Evolutionary conservation across 1,140 invertebrate genomes (phyloP).

Genomic region (Eurosta solidaginis): DNA sequence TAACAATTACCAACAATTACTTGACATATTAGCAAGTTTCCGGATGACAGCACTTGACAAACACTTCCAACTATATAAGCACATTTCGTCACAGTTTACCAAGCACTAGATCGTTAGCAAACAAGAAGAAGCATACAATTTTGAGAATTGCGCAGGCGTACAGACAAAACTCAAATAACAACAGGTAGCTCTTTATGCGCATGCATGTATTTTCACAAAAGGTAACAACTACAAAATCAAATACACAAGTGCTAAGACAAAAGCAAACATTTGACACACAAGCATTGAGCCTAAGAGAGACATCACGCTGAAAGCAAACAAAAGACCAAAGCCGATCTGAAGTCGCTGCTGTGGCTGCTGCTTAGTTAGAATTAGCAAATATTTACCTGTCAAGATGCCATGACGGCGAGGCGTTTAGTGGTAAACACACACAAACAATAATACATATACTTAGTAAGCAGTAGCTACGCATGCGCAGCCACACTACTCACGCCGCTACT

Average conservation of each 20-base stretch:
- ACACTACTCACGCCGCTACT: background rate
- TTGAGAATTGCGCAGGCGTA: background rate
- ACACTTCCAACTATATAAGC: background rate
- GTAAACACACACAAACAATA: background rate
- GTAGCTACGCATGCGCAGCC: slow-evolving; percentile 6
- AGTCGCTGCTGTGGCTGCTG: background rate
- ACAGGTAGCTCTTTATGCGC: background rate
- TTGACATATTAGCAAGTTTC: background rate
- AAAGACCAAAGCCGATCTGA: background rate
- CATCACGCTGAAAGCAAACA: background rate
- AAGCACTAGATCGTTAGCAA: background rate
- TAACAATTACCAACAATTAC: background rate
- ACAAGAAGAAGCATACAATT: background rate
- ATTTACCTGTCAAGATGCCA: slow-evolving; percentile 22
- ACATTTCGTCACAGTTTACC: background rate
- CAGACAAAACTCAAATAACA: background rate
- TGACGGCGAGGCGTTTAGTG: background rate
- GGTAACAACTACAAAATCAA: background rate
- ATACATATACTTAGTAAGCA: background rate
- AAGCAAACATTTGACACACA: slow-evolving; percentile 2
- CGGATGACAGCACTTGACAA: background rate
- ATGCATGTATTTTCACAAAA: background rate
- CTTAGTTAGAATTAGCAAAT: slow-evolving; percentile 23
- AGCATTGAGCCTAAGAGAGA: background rate
- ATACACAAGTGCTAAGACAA: slow-evolving; percentile 15